phyloP scores from a whole-genome alignment of 2,797 vertebrate species.

The Sphenodon punctatus region DNA sequence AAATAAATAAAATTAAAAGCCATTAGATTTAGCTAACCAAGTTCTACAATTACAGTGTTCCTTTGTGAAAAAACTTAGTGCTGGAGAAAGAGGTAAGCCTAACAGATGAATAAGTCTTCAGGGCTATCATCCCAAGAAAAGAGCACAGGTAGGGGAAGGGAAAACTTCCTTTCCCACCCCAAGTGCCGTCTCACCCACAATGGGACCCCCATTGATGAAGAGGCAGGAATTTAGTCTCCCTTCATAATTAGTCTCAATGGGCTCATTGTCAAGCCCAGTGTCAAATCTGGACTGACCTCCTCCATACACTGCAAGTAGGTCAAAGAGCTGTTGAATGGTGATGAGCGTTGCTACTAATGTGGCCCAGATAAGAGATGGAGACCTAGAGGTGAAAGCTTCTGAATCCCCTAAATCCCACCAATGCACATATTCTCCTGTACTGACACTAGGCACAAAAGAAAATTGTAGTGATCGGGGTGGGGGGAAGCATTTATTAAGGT shows the following conservation, averaged over 20 bases:
- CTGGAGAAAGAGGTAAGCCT: background rate
- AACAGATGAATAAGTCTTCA: background rate
- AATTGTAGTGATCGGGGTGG: too few species aligned
- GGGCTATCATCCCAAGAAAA: rapidly evolving
- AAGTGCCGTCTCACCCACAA: rapidly evolving
- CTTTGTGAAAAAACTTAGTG: background rate
- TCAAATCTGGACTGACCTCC: too few species aligned
- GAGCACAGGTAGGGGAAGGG: rapidly evolving
- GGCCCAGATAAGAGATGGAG: background rate
- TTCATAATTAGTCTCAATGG: too few species aligned
- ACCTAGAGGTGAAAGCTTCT: background rate
- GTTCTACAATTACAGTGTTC: background rate
- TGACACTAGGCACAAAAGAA: background rate
- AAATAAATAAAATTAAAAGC: constrained; percentile 1
- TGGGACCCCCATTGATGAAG: background rate
- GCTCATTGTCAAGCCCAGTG: too few species aligned
- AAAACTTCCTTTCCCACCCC: rapidly evolving
- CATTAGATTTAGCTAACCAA: rapidly evolving
- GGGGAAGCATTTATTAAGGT: too few species aligned
- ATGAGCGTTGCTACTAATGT: too few species aligned
- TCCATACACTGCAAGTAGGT: background rate
- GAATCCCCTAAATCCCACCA: background rate
- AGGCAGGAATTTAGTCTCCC: background rate
- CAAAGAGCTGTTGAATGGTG: background rate
- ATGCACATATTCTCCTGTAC: rapidly evolving